Evolutionary conservation across 2,888 invertebrate genomes (phyloP).

Genomic region (Stomorhina lunata): DNA sequence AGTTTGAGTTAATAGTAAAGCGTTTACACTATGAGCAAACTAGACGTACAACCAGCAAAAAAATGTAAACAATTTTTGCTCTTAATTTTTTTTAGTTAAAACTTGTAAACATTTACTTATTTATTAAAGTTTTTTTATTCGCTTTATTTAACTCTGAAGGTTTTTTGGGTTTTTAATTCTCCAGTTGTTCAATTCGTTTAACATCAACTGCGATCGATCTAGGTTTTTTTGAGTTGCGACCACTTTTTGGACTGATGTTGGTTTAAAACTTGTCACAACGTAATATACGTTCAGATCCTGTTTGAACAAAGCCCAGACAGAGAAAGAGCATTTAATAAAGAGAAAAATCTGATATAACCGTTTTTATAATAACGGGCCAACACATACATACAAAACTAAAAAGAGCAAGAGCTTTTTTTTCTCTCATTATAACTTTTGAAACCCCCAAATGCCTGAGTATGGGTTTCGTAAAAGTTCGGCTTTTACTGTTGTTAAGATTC

Average conservation of each 20-base stretch:
- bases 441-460: conserved; percentile 5
- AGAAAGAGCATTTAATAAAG: conserved; percentile 41
- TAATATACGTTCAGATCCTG: conserved; percentile 77
- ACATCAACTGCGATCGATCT: conserved; percentile 33
- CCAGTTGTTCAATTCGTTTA: not conserved
- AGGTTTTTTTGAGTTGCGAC: conserved; percentile 56
- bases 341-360: conserved; percentile 22
- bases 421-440: not conserved
- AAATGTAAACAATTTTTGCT: conserved; percentile 56
- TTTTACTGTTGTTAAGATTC: conserved; percentile 38
- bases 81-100: conserved; percentile 40
- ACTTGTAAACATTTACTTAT: conserved; percentile 29
- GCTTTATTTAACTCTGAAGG: conserved; percentile 51
- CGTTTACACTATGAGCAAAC: conserved; percentile 39
- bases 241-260: conserved; percentile 76
- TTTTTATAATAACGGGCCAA: conserved; percentile 9
- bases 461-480: conserved; percentile 64
- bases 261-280: conserved; percentile 76
- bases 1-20: not conserved
- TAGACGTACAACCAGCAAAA: too few species aligned
- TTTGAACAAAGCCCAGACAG: conserved; percentile 71
- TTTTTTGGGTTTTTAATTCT: conserved; percentile 31
- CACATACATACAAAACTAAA: conserved; percentile 15
- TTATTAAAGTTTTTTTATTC: conserved; percentile 24
- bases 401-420: conserved; percentile 50